Evolutionary conservation across 1,140 invertebrate genomes (phyloP).

Genomic region (Drosophila ohnishii): DNA sequence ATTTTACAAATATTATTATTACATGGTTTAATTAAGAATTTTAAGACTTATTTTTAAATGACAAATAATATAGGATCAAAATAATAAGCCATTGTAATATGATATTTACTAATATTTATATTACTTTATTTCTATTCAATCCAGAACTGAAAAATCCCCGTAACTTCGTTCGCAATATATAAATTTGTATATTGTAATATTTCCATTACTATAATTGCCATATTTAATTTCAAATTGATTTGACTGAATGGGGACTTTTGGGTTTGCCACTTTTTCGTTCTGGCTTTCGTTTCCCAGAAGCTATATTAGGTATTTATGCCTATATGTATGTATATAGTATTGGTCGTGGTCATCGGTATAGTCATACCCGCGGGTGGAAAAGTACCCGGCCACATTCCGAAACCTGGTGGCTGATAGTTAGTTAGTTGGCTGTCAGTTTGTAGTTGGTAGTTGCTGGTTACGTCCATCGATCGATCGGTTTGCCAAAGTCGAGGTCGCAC

Average conservation of each 20-base stretch:
- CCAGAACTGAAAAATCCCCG: not conserved
- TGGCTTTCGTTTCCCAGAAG: not conserved
- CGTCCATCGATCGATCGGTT: conserved; percentile 59
- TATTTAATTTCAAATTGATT: not conserved
- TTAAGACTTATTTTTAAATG: too few relatives aligned
- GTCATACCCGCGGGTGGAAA: conserved; percentile 30
- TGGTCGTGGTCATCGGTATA: conserved; percentile 9
- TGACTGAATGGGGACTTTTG: not conserved
- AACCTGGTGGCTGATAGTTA: conserved; percentile 14
- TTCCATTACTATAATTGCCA: not conserved
- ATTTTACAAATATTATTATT: too few relatives aligned
- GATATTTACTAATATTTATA: too few relatives aligned
- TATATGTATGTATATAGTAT: not conserved
- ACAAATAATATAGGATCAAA: too few relatives aligned
- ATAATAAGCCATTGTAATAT: too few relatives aligned
- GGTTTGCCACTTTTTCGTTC: not conserved
- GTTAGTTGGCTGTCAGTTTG: conserved; percentile 18
- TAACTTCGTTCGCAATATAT: not conserved
- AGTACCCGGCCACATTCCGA: conserved; percentile 28
- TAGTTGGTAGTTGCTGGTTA: conserved; percentile 20
- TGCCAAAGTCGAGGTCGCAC: conserved; percentile 65
- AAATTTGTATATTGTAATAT: not conserved
- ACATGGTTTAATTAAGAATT: too few relatives aligned
- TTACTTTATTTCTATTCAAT: not conserved
- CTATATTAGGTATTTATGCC: not conserved